These are phyloP conservation scores for Myxocyprinus asiaticus DNA, from an alignment of 2,113 vertebrate species.

Conservation along the genomic window DNA sequence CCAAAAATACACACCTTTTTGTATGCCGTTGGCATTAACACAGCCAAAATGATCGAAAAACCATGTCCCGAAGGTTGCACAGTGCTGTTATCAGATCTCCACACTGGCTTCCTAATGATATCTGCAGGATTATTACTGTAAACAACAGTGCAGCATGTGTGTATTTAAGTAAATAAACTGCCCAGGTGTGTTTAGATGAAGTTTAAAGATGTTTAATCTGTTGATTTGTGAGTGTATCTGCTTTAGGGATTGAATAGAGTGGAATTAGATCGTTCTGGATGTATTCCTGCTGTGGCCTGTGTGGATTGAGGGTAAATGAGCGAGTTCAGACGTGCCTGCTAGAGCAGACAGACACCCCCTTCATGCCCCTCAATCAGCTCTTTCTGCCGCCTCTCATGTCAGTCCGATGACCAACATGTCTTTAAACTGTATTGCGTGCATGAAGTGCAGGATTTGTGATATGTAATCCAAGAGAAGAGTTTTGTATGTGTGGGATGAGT, in stretches of 20 bases:
- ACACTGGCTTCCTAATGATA: too few relatives aligned
- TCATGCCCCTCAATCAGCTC: constrained; percentile 28
- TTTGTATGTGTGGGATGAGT: neutral
- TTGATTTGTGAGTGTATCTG: too few relatives aligned
- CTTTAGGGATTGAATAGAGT: neutral
- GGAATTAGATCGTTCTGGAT: neutral
- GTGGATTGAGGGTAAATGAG: constrained; percentile 4
- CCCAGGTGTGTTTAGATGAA: neutral
- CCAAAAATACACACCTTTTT: too few relatives aligned
- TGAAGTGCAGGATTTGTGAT: neutral
- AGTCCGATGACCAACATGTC: constrained; percentile 4
- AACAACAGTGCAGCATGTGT: neutral
- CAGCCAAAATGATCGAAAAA: too few relatives aligned
- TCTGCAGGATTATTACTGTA: too few relatives aligned
- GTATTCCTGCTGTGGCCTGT: neutral
- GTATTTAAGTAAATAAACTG: neutral
- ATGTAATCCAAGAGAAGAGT: neutral
- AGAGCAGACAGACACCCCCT: constrained; percentile 50
- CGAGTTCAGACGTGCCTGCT: constrained; percentile 51
- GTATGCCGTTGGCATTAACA: too few relatives aligned
- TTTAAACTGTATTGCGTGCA: neutral
- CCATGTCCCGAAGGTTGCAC: too few relatives aligned
- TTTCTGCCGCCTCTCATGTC: neutral
- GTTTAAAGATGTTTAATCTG: neutral
- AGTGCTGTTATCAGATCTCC: too few relatives aligned